Evolutionary conservation across 2,113 vertebrate genomes (phyloP).

Genomic region (Nettapus auritus): DNA sequence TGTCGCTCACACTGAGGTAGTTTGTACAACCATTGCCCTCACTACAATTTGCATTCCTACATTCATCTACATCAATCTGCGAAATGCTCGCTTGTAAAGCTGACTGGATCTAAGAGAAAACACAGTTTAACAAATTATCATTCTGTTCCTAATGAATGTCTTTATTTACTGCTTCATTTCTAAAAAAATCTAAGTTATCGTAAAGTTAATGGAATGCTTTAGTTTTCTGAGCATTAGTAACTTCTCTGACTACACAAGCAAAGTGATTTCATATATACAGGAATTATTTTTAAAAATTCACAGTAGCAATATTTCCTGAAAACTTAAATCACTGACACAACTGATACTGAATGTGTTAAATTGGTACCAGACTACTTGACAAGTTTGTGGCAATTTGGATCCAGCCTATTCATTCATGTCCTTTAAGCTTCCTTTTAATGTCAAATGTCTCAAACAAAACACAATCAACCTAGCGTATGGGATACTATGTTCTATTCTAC

Average conservation of each 20-base stretch:
- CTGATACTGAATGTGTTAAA: neutral
- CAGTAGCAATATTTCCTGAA: neutral
- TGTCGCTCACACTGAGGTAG: slow-evolving; percentile 72
- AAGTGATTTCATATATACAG: neutral
- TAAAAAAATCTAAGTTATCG: neutral
- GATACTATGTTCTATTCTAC: neutral
- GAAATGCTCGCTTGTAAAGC: slow-evolving; percentile 81
- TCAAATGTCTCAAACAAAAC: neutral
- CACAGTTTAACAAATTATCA: neutral
- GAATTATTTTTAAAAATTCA: neutral
- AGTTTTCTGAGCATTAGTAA: neutral
- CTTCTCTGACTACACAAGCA: neutral
- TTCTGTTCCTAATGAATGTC: neutral
- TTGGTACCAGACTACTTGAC: neutral
- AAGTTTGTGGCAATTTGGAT: neutral
- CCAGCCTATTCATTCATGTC: neutral
- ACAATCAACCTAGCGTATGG: neutral
- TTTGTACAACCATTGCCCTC: slow-evolving; percentile 72
- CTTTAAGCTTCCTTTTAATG: neutral
- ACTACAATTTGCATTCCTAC: slow-evolving; percentile 74
- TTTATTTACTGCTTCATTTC: neutral
- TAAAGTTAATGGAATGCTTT: neutral
- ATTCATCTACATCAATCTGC: slow-evolving; percentile 84
- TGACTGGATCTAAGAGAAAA: slow-evolving; percentile 80
- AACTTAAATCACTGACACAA: neutral